Evolutionary conservation across 2,888 invertebrate genomes (phyloP), one percentile per base, ranked within the genome.

Genomic region (Andricus quercusramuli): DNA sequence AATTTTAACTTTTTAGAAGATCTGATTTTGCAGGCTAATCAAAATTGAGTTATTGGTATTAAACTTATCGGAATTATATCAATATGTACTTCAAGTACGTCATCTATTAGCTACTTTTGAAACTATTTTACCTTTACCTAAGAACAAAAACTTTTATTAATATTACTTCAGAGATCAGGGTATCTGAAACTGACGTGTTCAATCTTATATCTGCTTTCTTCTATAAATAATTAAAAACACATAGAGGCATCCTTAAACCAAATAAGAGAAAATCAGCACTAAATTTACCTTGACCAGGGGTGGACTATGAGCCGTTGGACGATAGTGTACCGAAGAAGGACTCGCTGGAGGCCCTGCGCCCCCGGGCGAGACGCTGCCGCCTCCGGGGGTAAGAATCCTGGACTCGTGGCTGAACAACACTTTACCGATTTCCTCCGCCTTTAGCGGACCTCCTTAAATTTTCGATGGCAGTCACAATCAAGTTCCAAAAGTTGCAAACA

Each of bases 381-480:
- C 91, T 88, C 91, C 90, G 90, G 92, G 91, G 90, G 91, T 92
- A 90, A 91, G 92, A 92, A 92, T 92, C 91, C 92, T 92, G 92
- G 91, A 91, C 91, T 91, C 91, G 91, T 91, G 91, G 84, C 90
- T 91, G 90, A 92, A 91, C 92, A 91, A 91, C 92, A 92, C 91
- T 90, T 92, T 92, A 86, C 85, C 89, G 89, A 90, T 87, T 80
- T 88, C 85, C 86, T 90, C 91, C 90, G 89, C 91, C 85, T 83
- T 83, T 83, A 85, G 90, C 90, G 89, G 89, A 90, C 85, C 87
- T 85, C 85, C 86, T 80, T 65, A 62, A 77, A 80, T 66, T 56
- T 17, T 32, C 15, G 5, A 44, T 70, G 44, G n/a, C 78, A 41
- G 59, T 2, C 32, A 47, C 47, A 11, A 41, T 47, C 51, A 78